A percentile compares a stretch with the other conserved stretches of the same genome.
phyloP scores from a whole-genome alignment of 2,113 vertebrate species.

The Hiodon tergisus region DNA sequence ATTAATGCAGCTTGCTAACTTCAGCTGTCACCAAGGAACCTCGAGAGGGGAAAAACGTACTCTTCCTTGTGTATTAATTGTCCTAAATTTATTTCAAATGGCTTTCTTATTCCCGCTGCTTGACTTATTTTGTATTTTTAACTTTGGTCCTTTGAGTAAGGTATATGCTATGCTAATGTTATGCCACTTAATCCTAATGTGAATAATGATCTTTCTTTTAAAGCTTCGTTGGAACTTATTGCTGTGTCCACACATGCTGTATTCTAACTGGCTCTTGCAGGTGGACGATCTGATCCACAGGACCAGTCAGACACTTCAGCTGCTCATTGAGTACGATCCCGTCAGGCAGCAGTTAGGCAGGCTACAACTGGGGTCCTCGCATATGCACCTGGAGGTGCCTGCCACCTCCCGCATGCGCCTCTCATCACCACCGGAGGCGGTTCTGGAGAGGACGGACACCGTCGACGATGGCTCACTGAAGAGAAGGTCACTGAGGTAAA shows the following conservation, averaged over 20 bases:
- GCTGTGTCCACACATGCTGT: not conserved
- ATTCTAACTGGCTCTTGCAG: constrained; percentile 51
- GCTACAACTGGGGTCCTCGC: constrained; percentile 67
- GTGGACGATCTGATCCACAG: constrained; percentile 82
- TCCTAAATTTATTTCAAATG: no score
- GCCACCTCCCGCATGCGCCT: constrained; percentile 70
- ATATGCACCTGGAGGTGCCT: constrained; percentile 46
- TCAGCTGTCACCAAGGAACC: no score
- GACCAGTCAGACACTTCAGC: constrained; percentile 85
- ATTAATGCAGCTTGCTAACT: not conserved
- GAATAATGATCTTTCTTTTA: not conserved
- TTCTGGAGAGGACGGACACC: constrained; percentile 74
- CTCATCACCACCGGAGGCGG: constrained; percentile 59
- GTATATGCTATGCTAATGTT: no score
- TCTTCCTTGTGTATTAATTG: not conserved
- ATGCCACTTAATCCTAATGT: not conserved
- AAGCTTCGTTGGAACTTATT: not conserved
- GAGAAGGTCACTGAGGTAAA: constrained; percentile 81
- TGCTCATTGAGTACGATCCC: constrained; percentile 89
- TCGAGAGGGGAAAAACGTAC: no score
- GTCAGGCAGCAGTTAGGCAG: constrained; percentile 79
- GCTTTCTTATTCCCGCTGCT: no score
- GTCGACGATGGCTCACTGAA: constrained; percentile 72
- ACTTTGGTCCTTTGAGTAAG: no score
- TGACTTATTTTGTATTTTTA: no score